Conservation (phyloP, 2,888 invertebrate genomes). For the Colostygia pectinataria region DNA sequence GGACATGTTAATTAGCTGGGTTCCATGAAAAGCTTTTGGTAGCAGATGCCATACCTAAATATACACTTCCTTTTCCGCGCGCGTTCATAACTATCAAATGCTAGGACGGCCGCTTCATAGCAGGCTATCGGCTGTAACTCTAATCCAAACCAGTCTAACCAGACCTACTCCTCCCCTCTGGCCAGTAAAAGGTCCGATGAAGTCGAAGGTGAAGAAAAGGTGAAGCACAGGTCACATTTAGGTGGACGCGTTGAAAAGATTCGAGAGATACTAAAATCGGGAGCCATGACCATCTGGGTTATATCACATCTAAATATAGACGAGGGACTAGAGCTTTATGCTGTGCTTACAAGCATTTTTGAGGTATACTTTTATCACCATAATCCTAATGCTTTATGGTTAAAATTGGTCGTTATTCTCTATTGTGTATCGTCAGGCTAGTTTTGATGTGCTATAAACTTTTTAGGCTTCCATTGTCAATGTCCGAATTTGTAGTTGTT, state of each 20-base stretch:
- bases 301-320: conserved; percentile 78
- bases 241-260: conserved; percentile 68
- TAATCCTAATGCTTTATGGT: conserved; percentile 29
- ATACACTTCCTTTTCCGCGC: conserved; percentile 80
- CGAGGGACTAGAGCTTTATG: conserved; percentile 71
- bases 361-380: conserved; percentile 46
- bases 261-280: conserved; percentile 78
- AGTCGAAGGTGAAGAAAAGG: conserved; percentile 50
- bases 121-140: conserved; percentile 72
- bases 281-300: conserved; percentile 77
- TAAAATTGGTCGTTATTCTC: conserved; percentile 31
- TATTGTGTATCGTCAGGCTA: conserved; percentile 31
- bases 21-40: conserved; percentile 71
- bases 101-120: conserved; percentile 68
- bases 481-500: not conserved
- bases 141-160: conserved; percentile 53
- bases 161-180: conserved; percentile 53
- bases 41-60: conserved; percentile 79
- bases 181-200: conserved; percentile 44
- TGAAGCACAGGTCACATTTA: conserved; percentile 55
- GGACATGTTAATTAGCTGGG: conserved; percentile 75
- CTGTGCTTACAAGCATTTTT: conserved; percentile 59
- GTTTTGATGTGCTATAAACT: conserved; percentile 26
- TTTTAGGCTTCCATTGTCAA: conserved; percentile 14
- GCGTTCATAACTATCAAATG: conserved; percentile 79